Base-by-base conservation (phyloP, 1,140 invertebrate species). In the Zaprionus gabonicus region DNA sequence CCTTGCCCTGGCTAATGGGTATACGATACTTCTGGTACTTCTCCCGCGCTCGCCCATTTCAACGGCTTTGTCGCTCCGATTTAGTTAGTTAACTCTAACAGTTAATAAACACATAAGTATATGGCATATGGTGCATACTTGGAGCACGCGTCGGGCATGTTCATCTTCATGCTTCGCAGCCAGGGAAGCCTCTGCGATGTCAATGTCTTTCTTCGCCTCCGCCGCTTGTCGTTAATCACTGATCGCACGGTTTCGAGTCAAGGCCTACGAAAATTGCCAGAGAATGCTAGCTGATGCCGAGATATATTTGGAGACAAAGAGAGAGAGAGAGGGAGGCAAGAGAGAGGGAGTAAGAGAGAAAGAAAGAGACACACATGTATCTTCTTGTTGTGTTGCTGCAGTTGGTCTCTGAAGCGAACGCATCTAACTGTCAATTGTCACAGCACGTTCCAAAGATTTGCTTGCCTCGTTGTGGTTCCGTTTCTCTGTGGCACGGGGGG, bases 61-160 rank as follows among this genome's bases (percentile, higher is more conserved):
- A 12, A 34, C 38, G 64, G 71, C 75, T 71, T 68, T 80, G 76
- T 81, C 67, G 81, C 75, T 84, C 85, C 85, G 85, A 90, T 84
- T 88, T 88, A 88, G 85, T 88, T 84, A 81, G 84, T 88, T 90
- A 88, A 88, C 85, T 88, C 85, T 90, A 88, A 88, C 84, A 88
- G 84, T 88, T 88, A 82, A 84, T 90, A 84, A 84, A 90, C 81
- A 87, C 84, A 71, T 63, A 28, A 12, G 20, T 23, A 28, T n/a
- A 28, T 53, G 28, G 27, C 23, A 31, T 17, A 34, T 27, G 31
- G 38, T 53, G 41, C 49, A 55, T 58, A 34, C 36, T 9, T 49
- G 17, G n/a, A 34, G 25, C 51, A 36, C 23, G 15, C 51, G 44
- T 41, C 23, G 55, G 31, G 23, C 46, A 49, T 71, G 66, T 78